Percentiles rank a stretch among this genome's conserved stretches.
These are phyloP conservation scores for Scortum barcoo DNA, from an alignment of 2,113 vertebrate genomes.

Conservation along the genomic window DNA sequence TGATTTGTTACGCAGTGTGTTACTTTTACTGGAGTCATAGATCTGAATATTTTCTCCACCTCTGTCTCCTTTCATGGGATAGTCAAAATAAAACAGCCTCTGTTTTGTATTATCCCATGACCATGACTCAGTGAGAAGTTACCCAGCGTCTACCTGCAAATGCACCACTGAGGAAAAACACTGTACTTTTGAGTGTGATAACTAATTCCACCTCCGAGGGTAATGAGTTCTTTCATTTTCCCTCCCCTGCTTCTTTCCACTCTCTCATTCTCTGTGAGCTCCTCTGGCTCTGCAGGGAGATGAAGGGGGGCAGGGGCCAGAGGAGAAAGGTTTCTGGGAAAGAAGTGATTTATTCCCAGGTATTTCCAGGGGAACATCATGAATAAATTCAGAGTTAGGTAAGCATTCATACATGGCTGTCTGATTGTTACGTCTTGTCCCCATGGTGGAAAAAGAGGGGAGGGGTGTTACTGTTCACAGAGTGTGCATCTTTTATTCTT, in stretches of 20 bases:
- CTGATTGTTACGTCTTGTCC: slow-evolving; percentile 56
- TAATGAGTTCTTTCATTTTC: slow-evolving; percentile 24
- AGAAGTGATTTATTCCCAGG: slow-evolving; percentile 72
- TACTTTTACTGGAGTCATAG: neutral
- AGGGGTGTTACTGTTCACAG: slow-evolving; percentile 4
- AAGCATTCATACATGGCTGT: slow-evolving; percentile 51
- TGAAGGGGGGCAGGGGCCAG: slow-evolving; percentile 42
- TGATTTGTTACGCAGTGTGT: neutral
- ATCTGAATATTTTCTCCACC: neutral
- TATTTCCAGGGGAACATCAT: slow-evolving; percentile 66
- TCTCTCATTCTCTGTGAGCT: slow-evolving; percentile 21
- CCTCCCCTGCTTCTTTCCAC: slow-evolving; percentile 4
- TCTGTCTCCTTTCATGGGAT: neutral
- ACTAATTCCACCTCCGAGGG: slow-evolving; percentile 59
- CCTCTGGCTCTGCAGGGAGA: slow-evolving; percentile 47
- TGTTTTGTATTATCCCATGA: neutral
- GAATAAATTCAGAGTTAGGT: slow-evolving; percentile 74
- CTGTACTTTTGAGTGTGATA: slow-evolving; percentile 33
- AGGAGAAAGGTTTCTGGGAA: slow-evolving; percentile 45
- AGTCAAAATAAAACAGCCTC: slow-evolving; percentile 4
- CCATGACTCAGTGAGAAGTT: slow-evolving; percentile 12
- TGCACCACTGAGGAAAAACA: slow-evolving; percentile 24
- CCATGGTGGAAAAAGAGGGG: slow-evolving; percentile 21
- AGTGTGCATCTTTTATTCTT: slow-evolving; percentile 26
- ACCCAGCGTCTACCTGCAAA: slow-evolving; percentile 19